Evolutionary conservation across 2,888 invertebrate genomes (phyloP).

Genomic region (Serripes groenlandicus): DNA sequence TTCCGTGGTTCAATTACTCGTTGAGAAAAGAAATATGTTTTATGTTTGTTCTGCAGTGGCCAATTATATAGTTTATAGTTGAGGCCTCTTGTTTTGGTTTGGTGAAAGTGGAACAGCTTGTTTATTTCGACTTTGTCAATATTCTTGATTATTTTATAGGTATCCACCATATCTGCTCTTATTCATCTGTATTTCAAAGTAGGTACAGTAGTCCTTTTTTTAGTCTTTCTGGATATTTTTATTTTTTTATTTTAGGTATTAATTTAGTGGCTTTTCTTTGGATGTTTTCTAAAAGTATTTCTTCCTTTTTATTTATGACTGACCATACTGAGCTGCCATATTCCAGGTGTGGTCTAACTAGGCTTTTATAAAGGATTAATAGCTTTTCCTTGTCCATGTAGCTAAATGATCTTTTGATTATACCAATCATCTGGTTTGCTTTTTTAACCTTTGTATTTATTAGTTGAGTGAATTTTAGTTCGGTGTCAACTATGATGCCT

Average conservation of each 20-base stretch:
- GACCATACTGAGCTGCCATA: constrained; percentile 4
- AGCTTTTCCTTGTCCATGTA: constrained; percentile 1
- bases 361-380: not conserved
- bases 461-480: not conserved
- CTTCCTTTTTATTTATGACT: not conserved
- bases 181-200: constrained; percentile 1
- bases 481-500: not conserved
- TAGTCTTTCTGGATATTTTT: not conserved
- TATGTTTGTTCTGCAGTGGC: too few species aligned
- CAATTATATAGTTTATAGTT: not conserved
- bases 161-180: not conserved
- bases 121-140: not conserved
- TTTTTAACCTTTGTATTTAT: not conserved
- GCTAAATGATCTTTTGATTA: constrained; percentile 10
- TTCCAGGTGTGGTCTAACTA: constrained; percentile 1
- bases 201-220: not conserved
- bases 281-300: not conserved
- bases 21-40: too few species aligned
- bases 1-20: too few species aligned
- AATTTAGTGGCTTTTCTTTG: constrained; percentile 2
- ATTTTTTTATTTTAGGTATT: not conserved
- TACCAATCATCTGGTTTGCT: constrained; percentile 6
- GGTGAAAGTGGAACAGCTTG: not conserved
- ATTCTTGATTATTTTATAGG: not conserved
- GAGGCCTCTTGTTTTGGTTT: not conserved